Conservation (phyloP, 2,888 invertebrate species). For the Drosophila birchii region DNA sequence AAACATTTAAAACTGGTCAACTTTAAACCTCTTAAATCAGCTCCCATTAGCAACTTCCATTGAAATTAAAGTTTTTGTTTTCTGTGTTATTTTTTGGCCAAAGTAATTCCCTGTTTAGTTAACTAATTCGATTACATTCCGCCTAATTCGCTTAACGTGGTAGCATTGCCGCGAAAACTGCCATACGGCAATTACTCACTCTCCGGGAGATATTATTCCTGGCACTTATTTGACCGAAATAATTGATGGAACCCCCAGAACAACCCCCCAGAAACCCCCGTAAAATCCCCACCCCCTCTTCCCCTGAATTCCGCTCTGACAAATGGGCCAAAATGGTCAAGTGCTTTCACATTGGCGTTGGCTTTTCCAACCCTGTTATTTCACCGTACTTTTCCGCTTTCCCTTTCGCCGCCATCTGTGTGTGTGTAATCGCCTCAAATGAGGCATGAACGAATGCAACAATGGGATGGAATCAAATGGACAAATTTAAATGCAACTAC, state of each 20-base stretch:
- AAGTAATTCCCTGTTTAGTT: constrained; percentile 4
- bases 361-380: constrained; percentile 15
- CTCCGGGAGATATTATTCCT: constrained; percentile 22
- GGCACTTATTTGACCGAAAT: constrained; percentile 25
- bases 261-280: not conserved
- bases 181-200: constrained; percentile 22
- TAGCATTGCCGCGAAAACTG: constrained; percentile 10
- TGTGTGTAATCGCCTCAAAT: constrained; percentile 55
- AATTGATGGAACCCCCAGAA: constrained; percentile 26
- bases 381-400: not conserved
- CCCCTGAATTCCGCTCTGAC: not conserved
- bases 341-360: constrained; percentile 20
- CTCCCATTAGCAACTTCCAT: no score
- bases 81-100: not conserved
- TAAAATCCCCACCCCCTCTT: not conserved
- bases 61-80: no score
- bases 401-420: not conserved
- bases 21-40: no score
- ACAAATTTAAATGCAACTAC: constrained; percentile 54
- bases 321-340: constrained; percentile 42
- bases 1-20: no score
- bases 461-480: constrained; percentile 53
- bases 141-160: constrained; percentile 10
- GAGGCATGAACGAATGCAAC: constrained; percentile 56
- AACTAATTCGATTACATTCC: constrained; percentile 10